Evolutionary conservation across 2,797 vertebrate genomes (phyloP).

Genomic region (Carcharodon carcharias): DNA sequence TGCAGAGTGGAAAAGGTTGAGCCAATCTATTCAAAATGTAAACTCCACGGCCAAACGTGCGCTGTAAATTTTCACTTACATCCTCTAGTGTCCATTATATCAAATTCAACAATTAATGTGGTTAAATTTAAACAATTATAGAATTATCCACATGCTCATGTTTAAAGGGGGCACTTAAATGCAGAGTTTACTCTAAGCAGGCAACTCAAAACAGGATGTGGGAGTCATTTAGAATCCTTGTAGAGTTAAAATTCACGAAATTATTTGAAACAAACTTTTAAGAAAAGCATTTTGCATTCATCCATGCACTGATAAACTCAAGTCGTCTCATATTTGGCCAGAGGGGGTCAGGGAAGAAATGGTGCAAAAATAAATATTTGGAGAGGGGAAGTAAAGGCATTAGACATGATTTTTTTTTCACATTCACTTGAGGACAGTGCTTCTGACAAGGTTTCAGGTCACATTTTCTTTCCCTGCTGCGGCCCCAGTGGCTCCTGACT

Average conservation of each 20-base stretch:
- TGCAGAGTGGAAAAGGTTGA: background rate
- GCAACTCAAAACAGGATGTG: background rate
- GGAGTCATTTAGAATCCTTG: background rate
- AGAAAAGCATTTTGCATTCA: background rate
- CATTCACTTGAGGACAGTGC: background rate
- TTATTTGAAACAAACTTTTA: background rate
- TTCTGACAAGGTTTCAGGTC: slow-evolving; percentile 14
- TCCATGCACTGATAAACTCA: background rate
- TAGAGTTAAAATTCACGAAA: background rate
- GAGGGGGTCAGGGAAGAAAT: background rate
- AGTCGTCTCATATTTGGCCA: background rate
- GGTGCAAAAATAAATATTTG: background rate
- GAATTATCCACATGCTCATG: background rate
- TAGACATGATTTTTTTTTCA: background rate
- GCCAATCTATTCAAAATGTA: background rate
- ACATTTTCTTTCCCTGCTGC: background rate
- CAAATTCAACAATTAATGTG: background rate
- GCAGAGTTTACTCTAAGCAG: background rate
- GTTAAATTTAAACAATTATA: background rate
- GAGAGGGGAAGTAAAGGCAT: background rate
- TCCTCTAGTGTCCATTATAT: background rate
- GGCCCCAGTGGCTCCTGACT: background rate
- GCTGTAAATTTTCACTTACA: background rate
- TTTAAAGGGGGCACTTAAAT: background rate
- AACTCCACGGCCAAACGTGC: background rate